These are phyloP conservation scores for Xenops minutus DNA, from an alignment of 2,797 vertebrate genomes.

Conservation along the genomic window DNA sequence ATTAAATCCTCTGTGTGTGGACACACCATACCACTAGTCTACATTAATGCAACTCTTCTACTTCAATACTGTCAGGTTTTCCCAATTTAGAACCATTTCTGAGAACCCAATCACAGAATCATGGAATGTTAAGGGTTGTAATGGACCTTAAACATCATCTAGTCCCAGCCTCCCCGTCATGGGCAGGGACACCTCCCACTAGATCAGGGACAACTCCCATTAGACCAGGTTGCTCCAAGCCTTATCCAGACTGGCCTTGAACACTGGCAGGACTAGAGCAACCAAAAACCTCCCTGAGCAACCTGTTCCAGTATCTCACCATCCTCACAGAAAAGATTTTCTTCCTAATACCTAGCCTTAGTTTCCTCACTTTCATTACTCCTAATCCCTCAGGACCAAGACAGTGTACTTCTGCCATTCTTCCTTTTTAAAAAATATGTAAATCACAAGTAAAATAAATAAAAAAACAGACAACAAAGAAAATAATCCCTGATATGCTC, in stretches of 20 bases:
- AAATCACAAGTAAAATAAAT: background rate
- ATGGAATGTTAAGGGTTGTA: background rate
- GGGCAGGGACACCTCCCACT: background rate
- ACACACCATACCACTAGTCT: background rate
- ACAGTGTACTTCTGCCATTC: background rate
- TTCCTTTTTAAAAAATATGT: background rate
- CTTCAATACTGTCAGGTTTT: background rate
- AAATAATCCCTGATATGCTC: fast-evolving
- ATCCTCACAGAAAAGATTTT: background rate
- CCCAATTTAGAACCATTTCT: background rate
- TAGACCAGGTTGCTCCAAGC: background rate
- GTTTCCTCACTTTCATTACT: background rate
- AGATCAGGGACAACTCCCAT: background rate
- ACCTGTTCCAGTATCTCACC: background rate
- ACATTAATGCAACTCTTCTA: background rate
- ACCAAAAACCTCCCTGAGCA: background rate
- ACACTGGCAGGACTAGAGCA: background rate
- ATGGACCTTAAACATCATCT: background rate
- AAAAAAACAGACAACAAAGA: background rate
- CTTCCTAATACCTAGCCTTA: background rate
- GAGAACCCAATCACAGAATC: background rate
- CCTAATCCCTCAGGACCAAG: background rate
- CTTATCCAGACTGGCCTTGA: too few relatives aligned
- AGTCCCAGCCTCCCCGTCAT: background rate
- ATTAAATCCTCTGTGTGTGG: background rate